phyloP scores from a whole-genome alignment of 2,888 invertebrate species.

The Torymus texanus region DNA sequence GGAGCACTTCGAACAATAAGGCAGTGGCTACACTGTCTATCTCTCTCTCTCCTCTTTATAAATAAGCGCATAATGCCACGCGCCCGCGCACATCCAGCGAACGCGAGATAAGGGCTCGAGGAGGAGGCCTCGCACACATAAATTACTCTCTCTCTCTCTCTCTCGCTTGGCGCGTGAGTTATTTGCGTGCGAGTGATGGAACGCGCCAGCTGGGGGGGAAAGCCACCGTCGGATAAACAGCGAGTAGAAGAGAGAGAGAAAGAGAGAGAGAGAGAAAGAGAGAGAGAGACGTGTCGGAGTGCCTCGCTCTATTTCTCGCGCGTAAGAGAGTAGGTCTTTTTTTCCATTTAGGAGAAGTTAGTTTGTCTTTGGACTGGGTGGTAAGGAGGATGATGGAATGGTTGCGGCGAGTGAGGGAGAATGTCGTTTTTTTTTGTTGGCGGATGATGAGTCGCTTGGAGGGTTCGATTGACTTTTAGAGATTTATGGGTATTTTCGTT shows the following conservation, averaged over 20 bases:
- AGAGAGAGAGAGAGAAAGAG: too few relatives aligned
- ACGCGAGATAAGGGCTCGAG: too few relatives aligned
- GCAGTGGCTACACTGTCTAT: too few relatives aligned
- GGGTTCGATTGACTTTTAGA: not conserved
- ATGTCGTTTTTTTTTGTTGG: too few relatives aligned
- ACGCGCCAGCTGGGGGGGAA: slow-evolving; percentile 72
- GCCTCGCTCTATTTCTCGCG: slow-evolving; percentile 29
- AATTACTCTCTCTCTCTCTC: slow-evolving; percentile 68
- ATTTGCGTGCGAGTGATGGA: slow-evolving; percentile 75
- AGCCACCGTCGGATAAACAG: slow-evolving; percentile 52
- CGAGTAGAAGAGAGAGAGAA: too few relatives aligned
- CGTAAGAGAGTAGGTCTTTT: not conserved
- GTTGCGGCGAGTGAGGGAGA: not conserved
- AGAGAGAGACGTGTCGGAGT: too few relatives aligned
- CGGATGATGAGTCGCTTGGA: not conserved
- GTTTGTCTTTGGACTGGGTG: not conserved
- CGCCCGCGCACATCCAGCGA: too few relatives aligned
- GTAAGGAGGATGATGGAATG: not conserved
- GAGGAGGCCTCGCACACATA: slow-evolving; percentile 64
- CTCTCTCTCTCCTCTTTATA: too few relatives aligned
- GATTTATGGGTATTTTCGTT: not conserved
- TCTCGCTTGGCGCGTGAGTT: slow-evolving; percentile 67
- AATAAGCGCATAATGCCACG: too few relatives aligned
- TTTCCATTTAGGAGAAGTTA: too few relatives aligned
- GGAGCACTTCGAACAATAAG: too few relatives aligned